Percentiles rank a stretch among this genome's conserved stretches.
phyloP scores from a whole-genome alignment of 2,888 invertebrate genomes.

The Eupithecia dodoneata region DNA sequence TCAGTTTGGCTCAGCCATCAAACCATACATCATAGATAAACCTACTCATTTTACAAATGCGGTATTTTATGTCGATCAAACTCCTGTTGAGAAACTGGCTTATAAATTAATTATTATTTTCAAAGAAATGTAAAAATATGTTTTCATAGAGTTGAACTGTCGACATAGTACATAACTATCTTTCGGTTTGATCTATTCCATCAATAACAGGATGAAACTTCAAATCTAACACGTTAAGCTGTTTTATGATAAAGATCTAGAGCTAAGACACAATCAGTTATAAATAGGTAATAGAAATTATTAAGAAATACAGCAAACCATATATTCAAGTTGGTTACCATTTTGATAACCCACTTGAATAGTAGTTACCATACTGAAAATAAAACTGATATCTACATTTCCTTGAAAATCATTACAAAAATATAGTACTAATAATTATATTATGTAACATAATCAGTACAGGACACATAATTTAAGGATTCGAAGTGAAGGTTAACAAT shows the following conservation, averaged over 20 bases:
- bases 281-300: background rate
- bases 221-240: background rate
- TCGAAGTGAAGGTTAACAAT: conserved; percentile 59
- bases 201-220: background rate
- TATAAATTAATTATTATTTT: conserved; percentile 43
- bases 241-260: background rate
- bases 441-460: conserved; percentile 48
- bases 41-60: conserved; percentile 27
- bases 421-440: conserved; percentile 45
- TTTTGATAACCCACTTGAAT: background rate
- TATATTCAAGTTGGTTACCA: conserved; percentile 5
- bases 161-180: background rate
- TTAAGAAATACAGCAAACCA: background rate
- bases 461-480: conserved; percentile 56
- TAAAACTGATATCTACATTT: conserved; percentile 60
- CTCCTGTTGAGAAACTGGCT: conserved; percentile 39
- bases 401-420: conserved; percentile 53
- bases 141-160: background rate
- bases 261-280: background rate
- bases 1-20: too few relatives aligned
- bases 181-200: background rate
- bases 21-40: background rate
- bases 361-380: conserved; percentile 6
- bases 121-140: conserved; percentile 69
- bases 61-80: conserved; percentile 7